A percentile compares a stretch with the other conserved stretches of the same genome.
Evolutionary conservation across 2,113 vertebrate genomes (phyloP).

Genomic region (Hippocampus comes): DNA sequence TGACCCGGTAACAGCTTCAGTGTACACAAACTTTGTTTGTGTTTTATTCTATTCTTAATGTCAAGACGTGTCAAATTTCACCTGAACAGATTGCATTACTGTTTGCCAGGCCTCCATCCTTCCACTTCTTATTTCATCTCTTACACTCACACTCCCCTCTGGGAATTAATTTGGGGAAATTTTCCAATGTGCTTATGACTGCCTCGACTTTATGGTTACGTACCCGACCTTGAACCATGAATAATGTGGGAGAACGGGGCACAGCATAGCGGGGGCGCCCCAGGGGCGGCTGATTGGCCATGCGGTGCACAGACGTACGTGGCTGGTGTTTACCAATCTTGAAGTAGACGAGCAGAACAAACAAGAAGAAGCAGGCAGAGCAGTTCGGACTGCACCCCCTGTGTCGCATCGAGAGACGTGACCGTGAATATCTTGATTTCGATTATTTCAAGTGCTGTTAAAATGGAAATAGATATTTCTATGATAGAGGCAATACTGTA

Average conservation of each 20-base stretch:
- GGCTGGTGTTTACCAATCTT: constrained; percentile 61
- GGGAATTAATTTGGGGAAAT: constrained; percentile 69
- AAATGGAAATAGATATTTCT: not conserved
- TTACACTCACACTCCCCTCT: constrained; percentile 26
- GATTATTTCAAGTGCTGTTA: not conserved
- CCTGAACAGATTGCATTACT: not conserved
- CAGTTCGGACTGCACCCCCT: constrained; percentile 34
- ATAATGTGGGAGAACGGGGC: constrained; percentile 63
- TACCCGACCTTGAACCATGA: constrained; percentile 72
- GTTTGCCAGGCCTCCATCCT: not conserved
- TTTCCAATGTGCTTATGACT: constrained; percentile 67
- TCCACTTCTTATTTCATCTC: constrained; percentile 10
- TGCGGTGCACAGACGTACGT: constrained; percentile 58
- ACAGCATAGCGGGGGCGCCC: constrained; percentile 29
- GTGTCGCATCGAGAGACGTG: constrained; percentile 21
- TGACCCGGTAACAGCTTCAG: constrained; percentile 1
- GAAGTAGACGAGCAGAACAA: constrained; percentile 58
- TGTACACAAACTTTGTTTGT: too few species aligned
- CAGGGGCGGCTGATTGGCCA: constrained; percentile 46
- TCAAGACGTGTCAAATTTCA: not conserved
- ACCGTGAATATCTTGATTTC: constrained; percentile 3
- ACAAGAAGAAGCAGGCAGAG: constrained; percentile 44
- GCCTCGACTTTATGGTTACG: constrained; percentile 63
- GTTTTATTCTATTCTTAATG: not conserved
- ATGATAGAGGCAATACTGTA: not conserved